phyloP scores from a whole-genome alignment of 2,888 invertebrate species.

The Apantesis nais region DNA sequence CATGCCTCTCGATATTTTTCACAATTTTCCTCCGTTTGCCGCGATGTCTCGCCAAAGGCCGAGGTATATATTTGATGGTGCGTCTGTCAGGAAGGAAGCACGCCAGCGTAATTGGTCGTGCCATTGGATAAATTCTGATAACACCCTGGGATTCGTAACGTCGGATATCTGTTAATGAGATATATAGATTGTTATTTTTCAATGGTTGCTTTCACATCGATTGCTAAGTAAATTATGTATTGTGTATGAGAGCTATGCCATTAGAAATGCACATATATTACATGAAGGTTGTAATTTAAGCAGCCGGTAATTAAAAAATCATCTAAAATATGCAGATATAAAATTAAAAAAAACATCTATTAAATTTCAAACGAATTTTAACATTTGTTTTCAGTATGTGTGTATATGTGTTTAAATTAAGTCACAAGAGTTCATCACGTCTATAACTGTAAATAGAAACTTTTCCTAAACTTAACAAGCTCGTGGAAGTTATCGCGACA shows the following conservation, averaged over 20 bases:
- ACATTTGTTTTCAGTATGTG: background rate
- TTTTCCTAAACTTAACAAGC: constrained; percentile 30
- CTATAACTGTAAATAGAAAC: background rate
- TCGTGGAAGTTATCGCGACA: constrained; percentile 32
- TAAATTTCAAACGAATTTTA: background rate
- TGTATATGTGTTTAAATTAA: background rate
- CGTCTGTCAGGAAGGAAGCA: constrained; percentile 72
- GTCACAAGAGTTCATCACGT: background rate
- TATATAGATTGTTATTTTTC: constrained; percentile 25
- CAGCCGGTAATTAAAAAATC: background rate
- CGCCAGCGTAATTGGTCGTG: constrained; percentile 70
- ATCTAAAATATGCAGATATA: background rate
- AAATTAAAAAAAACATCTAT: no score
- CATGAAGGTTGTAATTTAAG: background rate
- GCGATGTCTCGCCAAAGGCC: constrained; percentile 63
- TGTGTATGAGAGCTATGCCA: background rate
- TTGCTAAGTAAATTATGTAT: background rate
- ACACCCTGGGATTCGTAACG: constrained; percentile 51
- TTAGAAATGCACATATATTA: background rate
- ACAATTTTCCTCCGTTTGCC: constrained; percentile 52
- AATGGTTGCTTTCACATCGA: background rate
- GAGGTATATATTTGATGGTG: constrained; percentile 74
- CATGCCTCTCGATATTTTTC: constrained; percentile 47
- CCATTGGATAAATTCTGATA: constrained; percentile 62
- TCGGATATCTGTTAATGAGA: constrained; percentile 57